Percentiles rank a stretch among this genome's conserved stretches.
phyloP scores from a whole-genome alignment of 2,888 invertebrate species.

The Cataglyphis albicans region DNA sequence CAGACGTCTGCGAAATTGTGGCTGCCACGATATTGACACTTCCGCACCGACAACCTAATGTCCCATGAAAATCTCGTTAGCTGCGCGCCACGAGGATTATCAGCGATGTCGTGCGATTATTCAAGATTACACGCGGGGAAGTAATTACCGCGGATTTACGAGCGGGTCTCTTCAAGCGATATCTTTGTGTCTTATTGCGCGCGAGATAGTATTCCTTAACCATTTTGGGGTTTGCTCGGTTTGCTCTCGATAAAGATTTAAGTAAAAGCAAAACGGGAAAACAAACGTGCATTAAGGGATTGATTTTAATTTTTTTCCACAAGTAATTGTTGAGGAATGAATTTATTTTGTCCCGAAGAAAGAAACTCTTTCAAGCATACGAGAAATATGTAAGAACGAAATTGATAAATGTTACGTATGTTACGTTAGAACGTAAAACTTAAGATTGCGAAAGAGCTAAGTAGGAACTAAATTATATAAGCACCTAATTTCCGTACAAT shows the following conservation, averaged over 20 bases:
- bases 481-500: background rate
- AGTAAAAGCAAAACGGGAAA: background rate
- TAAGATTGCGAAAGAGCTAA: background rate
- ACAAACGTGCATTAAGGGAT: background rate
- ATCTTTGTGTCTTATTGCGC: background rate
- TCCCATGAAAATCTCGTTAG: conserved; percentile 56
- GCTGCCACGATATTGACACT: conserved; percentile 59
- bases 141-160: conserved; percentile 48
- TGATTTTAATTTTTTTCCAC: background rate
- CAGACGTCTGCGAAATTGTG: conserved; percentile 69
- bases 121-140: conserved; percentile 41
- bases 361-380: background rate
- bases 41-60: conserved; percentile 50
- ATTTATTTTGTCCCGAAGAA: background rate
- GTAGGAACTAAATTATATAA: background rate
- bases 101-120: conserved; percentile 41
- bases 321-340: background rate
- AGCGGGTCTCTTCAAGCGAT: background rate
- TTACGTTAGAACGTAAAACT: background rate
- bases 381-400: background rate
- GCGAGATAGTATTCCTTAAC: background rate
- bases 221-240: background rate
- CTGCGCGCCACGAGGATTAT: conserved; percentile 42
- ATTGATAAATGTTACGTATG: background rate
- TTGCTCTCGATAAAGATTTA: background rate